Evolutionary conservation across 2,888 invertebrate genomes (phyloP).

Genomic region (Lypha dubia): DNA sequence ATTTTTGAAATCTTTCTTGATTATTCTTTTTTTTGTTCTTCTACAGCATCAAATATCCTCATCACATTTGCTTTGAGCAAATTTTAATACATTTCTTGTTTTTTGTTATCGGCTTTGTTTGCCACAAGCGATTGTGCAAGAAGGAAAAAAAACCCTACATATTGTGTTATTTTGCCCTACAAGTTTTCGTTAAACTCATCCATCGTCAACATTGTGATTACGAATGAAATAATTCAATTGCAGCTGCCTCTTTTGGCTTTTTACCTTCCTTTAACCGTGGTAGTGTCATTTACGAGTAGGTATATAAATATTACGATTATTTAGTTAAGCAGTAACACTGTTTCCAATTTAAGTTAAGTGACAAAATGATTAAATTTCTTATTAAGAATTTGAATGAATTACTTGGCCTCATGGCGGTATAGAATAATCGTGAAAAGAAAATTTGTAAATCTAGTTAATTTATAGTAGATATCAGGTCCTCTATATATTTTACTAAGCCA

Average conservation of each 20-base stretch:
- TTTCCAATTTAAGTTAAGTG: slow-evolving; percentile 10
- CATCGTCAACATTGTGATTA: slow-evolving; percentile 50
- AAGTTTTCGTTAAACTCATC: slow-evolving; percentile 37
- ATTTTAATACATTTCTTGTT: slow-evolving; percentile 56
- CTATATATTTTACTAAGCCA: too few species aligned
- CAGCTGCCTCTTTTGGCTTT: slow-evolving; percentile 80
- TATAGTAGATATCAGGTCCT: too few species aligned
- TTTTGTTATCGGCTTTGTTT: slow-evolving; percentile 33
- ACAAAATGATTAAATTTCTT: too few species aligned
- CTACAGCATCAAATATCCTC: slow-evolving; percentile 54
- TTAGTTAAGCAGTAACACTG: slow-evolving; percentile 50
- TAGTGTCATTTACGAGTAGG: slow-evolving; percentile 54
- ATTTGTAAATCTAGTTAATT: too few species aligned
- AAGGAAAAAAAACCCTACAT: not conserved
- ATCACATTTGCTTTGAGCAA: slow-evolving; percentile 67
- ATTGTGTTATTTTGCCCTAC: slow-evolving; percentile 57
- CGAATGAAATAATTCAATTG: slow-evolving; percentile 77
- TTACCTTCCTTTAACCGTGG: slow-evolving; percentile 71
- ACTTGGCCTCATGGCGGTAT: too few species aligned
- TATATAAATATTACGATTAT: slow-evolving; percentile 9
- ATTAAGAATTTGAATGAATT: too few species aligned
- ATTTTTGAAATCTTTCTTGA: slow-evolving; percentile 17
- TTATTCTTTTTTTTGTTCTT: slow-evolving; percentile 19
- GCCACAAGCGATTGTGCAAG: slow-evolving; percentile 53
- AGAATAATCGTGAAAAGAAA: too few species aligned